Evolutionary conservation across 2,113 vertebrate species (phyloP), one percentile per base, ranked within the genome.

Genomic region (Blennius ocellaris): DNA sequence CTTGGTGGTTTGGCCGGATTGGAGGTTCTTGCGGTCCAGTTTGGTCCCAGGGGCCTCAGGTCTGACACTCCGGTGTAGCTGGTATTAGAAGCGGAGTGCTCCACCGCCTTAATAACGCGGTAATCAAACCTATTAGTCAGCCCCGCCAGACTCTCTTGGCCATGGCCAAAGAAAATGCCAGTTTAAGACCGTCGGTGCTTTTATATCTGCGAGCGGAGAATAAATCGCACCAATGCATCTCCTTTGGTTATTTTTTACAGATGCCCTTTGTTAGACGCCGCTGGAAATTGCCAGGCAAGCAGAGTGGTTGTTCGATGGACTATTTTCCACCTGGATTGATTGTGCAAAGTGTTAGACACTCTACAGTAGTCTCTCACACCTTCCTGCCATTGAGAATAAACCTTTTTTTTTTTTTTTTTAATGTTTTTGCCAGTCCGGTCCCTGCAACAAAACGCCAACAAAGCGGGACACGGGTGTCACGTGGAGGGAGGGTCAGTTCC

Each of bases 291-390:
- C 49, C 17, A 43, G 17, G 51, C 55, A 64, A 71, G 55, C 62
- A 53, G 77, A 52, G 50, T 38, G 74, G 53, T 44, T 58, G 50
- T 77, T 77, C 77, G 59, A 81, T 66, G 60, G 72, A 82, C 66
- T 47, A 54, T 81, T 82, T 84, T 87, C 55, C 66, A 66, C 72
- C 61, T 63, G 54, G 67, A 70, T 61, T 76, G 70, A 80, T 76
- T 8, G 10, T 1, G 11, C 48, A 52, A 66, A 55, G 39, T 76
- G 69, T 75, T 57, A 53, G 62, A 78, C 62, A 57, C 73, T 79
- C 49, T 69, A 39, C 49, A 44, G 41, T 40, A 21, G 38, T 60
- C 16, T 65, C 36, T 61, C 52, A 60, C 58, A 68, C 72, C 58
- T 82, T 15, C 67, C 38, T 66, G 47, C 57, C 49, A 65, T 69